phyloP scores from a whole-genome alignment of 2,888 invertebrate species.

The Xestia ashworthii region DNA sequence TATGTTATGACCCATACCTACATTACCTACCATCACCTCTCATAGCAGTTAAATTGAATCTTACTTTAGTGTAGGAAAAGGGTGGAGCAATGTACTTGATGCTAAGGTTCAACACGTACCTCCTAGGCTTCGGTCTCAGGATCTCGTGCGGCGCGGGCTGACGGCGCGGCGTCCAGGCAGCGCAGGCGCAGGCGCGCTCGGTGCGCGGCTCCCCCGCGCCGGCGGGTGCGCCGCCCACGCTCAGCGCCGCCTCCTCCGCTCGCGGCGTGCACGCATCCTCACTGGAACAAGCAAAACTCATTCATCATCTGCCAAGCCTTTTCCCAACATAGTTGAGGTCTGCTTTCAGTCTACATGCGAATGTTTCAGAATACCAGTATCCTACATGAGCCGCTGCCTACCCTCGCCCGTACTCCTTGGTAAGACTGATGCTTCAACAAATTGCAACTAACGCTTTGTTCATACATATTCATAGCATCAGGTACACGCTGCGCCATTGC shows the following conservation, averaged over 20 bases:
- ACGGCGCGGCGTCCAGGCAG: conserved; percentile 85
- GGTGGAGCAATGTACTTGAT: neutral
- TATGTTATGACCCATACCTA: too few relatives aligned
- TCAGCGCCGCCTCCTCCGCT: conserved; percentile 83
- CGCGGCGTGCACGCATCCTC: conserved; percentile 87
- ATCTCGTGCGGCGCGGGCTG: conserved; percentile 94
- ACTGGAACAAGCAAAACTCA: conserved; percentile 74
- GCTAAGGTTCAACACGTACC: conserved; percentile 85
- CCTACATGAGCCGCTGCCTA: neutral
- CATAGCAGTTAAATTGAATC: too few relatives aligned
- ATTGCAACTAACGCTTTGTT: neutral
- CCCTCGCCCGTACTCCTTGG: neutral
- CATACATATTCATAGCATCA: neutral
- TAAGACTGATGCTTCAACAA: neutral
- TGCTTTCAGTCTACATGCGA: neutral
- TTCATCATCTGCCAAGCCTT: neutral
- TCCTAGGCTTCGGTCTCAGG: conserved; percentile 95
- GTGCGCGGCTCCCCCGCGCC: conserved; percentile 68
- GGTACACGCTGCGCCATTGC: conserved; percentile 6
- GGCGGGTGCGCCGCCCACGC: conserved; percentile 64
- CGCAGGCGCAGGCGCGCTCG: conserved; percentile 86
- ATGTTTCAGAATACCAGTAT: neutral
- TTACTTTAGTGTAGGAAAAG: too few relatives aligned
- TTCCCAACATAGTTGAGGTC: neutral
- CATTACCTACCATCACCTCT: too few relatives aligned